Evolutionary conservation across 2,797 vertebrate species (phyloP).

Genomic region (Chanos chanos): DNA sequence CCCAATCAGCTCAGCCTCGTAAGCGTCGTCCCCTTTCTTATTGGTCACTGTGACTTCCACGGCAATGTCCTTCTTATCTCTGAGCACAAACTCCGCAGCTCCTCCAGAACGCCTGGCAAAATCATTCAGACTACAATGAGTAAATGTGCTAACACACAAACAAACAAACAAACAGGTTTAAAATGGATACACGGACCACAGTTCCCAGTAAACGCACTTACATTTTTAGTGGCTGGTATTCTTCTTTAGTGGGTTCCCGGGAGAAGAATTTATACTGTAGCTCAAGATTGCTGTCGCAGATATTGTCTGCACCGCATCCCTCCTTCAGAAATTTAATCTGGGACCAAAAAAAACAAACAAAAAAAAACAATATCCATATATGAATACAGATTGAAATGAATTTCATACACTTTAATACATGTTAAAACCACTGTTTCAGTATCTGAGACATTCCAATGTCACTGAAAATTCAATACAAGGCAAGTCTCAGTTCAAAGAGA

Average conservation of each 20-base stretch:
- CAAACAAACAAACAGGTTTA: too few relatives aligned
- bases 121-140: not conserved
- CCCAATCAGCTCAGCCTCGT: conserved; percentile 78
- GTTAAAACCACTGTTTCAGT: too few relatives aligned
- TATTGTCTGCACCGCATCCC: conserved; percentile 83
- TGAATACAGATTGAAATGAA: too few relatives aligned
- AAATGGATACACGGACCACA: too few relatives aligned
- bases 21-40: conserved; percentile 82
- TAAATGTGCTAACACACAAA: not conserved
- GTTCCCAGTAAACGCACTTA: conserved; percentile 69
- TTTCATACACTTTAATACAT: too few relatives aligned
- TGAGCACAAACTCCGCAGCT: conserved; percentile 78
- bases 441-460: too few relatives aligned
- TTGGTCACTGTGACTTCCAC: conserved; percentile 90
- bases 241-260: conserved; percentile 64
- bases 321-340: conserved; percentile 90
- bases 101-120: conserved; percentile 64
- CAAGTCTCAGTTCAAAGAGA: too few relatives aligned
- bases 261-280: conserved; percentile 77
- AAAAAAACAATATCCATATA: not conserved
- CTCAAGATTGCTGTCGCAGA: conserved; percentile 86
- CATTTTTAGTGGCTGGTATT: conserved; percentile 73
- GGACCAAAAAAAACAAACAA: not conserved
- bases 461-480: too few relatives aligned
- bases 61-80: conserved; percentile 84